Evolutionary conservation across 2,888 invertebrate species (phyloP), one percentile per base, ranked within the genome.

Genomic region (Priocnemis perturbator): DNA sequence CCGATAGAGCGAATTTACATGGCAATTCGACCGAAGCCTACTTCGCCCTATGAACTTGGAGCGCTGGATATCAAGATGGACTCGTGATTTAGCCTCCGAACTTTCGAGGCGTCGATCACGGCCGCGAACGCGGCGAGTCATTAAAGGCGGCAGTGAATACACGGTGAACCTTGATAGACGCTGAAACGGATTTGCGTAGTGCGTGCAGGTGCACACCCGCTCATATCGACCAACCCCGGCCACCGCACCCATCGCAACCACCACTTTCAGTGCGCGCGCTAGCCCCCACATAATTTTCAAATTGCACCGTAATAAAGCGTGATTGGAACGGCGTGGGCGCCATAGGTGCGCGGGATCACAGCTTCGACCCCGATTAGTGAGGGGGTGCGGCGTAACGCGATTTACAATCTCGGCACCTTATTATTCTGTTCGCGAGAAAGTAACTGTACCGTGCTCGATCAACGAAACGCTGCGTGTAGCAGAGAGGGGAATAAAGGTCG

Each of bases 301-400:
- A 83, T 86, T 77, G 85, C 83, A 82, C 76, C 83, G 77, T 86
- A 83, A 86, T 86, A 78, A 81, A 78, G 81, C 73, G 73, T 78
- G 83, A 86, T 87, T 83, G 79, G 74, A 84, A 79, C 63, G 73
- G 64, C 71, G 69, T 68, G 64, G 71, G 71, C 56, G 61, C 62
- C 60, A 64, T 47, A 45, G 37, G 11, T 37, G 37, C 37, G 37
- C 37, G 7, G 37, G 37, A 37, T 11, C 37, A 37, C 37, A 9
- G 37, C 37, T 37, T 37, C 37, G 37, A 26, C 64, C 64, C 61
- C 64, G 64, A 69, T 75, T 79, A 69, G 81, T 72, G 69, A 37
- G 7, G 37, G 26, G 37, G 37, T 11, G 37, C 37, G 37, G 11
- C 11, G 37, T 37, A 76, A 77, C 77, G 76, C 79, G 81, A 81